Conservation (phyloP, 2,113 vertebrate genomes). For the Cairina moschata region DNA sequence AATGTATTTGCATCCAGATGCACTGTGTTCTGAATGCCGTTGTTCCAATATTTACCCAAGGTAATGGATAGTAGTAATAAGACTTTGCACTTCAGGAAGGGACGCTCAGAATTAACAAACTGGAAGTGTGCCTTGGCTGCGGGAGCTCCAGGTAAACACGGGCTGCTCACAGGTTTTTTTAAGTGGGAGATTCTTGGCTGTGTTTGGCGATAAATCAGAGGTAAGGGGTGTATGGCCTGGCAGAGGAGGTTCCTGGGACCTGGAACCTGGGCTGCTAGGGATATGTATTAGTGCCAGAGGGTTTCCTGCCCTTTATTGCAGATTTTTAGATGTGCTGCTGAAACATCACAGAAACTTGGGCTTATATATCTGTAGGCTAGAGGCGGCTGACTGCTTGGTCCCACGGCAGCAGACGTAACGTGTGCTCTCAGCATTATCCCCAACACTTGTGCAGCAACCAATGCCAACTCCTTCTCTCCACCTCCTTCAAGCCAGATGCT, state of each 20-base stretch:
- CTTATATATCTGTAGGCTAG: accelerated
- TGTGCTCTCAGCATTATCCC: background rate
- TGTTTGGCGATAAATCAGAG: background rate
- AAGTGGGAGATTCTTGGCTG: background rate
- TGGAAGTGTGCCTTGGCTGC: background rate
- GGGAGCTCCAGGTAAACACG: background rate
- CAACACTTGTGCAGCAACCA: constrained; percentile 10
- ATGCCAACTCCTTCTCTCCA: background rate
- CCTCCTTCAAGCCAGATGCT: background rate
- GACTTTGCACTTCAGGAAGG: background rate
- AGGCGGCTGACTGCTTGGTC: background rate
- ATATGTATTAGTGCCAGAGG: accelerated
- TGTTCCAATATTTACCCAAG: constrained; percentile 4
- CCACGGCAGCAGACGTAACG: background rate
- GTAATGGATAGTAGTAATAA: background rate
- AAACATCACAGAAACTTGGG: accelerated
- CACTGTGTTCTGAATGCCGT: background rate
- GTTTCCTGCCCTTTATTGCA: background rate
- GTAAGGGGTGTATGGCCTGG: background rate
- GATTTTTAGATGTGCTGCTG: background rate
- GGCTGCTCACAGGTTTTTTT: background rate
- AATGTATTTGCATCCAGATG: background rate
- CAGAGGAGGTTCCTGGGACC: background rate
- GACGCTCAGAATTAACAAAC: background rate
- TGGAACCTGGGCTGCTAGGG: background rate